Conservation (phyloP, 2,888 invertebrate species). For the Hirtodrosophila trivittata region DNA sequence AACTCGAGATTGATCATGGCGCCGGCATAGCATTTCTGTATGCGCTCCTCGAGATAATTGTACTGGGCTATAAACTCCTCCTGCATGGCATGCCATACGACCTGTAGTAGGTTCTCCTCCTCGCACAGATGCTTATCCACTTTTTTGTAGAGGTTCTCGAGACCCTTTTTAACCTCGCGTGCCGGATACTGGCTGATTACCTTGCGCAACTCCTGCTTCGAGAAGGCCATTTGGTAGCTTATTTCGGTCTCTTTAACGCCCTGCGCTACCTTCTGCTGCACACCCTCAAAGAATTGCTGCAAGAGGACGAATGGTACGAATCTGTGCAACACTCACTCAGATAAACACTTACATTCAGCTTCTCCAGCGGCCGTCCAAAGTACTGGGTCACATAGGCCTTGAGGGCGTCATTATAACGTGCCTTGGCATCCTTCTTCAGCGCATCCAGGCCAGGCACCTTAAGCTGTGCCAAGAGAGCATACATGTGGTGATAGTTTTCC, state of each 20-base stretch:
- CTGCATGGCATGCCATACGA: constrained; percentile 99
- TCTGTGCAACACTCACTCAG: not conserved
- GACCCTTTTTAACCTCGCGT: constrained; percentile 95
- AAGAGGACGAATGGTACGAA: constrained; percentile 60
- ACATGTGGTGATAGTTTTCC: constrained; percentile 98
- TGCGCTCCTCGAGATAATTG: constrained; percentile 95
- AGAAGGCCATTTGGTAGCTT: constrained; percentile 98
- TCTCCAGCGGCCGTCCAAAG: constrained; percentile 96
- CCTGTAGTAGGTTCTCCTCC: constrained; percentile 95
- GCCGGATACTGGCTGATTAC: constrained; percentile 97
- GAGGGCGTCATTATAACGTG: constrained; percentile 94
- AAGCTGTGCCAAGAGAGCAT: constrained; percentile 92
- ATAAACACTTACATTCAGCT: constrained; percentile 89
- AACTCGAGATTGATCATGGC: constrained; percentile 97
- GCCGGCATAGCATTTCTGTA: constrained; percentile 97
- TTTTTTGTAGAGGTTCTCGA: constrained; percentile 96
- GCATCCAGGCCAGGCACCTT: constrained; percentile 95
- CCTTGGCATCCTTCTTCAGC: constrained; percentile 94
- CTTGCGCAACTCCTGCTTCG: constrained; percentile 97
- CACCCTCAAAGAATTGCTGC: constrained; percentile 98
- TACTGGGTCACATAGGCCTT: constrained; percentile 96
- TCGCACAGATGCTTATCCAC: constrained; percentile 99
- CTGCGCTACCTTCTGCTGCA: constrained; percentile 95
- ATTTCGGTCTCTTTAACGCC: constrained; percentile 99
- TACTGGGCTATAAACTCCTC: constrained; percentile 99